These are phyloP conservation scores for Drosophila setosimentum DNA, from an alignment of 2,888 invertebrate species.

Conservation along the genomic window DNA sequence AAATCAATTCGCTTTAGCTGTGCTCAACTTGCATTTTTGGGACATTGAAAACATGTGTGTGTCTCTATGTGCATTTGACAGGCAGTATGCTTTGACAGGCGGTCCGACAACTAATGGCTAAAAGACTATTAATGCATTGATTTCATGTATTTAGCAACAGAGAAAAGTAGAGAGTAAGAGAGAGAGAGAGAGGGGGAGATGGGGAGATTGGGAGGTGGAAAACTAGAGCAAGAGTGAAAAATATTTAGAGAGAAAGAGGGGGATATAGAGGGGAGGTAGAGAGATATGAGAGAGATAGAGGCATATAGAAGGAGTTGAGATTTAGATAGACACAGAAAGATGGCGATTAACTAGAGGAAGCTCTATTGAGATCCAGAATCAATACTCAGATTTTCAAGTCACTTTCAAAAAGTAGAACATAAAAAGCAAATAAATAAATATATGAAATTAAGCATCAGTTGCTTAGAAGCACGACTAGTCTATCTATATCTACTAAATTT, in stretches of 20 bases:
- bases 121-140: slow-evolving; percentile 29
- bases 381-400: background rate
- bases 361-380: background rate
- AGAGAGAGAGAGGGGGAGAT: background rate
- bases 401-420: background rate
- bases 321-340: background rate
- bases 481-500: too few species aligned
- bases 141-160: background rate
- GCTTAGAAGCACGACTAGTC: too few species aligned
- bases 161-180: background rate
- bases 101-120: slow-evolving; percentile 32
- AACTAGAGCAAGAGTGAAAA: too few species aligned
- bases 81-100: slow-evolving; percentile 41
- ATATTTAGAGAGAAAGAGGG: too few species aligned
- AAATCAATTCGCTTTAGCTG: slow-evolving; percentile 57
- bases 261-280: background rate
- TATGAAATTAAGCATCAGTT: background rate
- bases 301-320: background rate
- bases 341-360: background rate
- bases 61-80: slow-evolving; percentile 46
- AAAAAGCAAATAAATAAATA: background rate
- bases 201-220: background rate
- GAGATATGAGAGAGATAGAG: background rate
- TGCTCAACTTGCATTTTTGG: slow-evolving; percentile 37
- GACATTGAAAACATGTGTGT: slow-evolving; percentile 21